Evolutionary conservation across 2,113 vertebrate species (phyloP).

Genomic region (Rana temporaria): DNA sequence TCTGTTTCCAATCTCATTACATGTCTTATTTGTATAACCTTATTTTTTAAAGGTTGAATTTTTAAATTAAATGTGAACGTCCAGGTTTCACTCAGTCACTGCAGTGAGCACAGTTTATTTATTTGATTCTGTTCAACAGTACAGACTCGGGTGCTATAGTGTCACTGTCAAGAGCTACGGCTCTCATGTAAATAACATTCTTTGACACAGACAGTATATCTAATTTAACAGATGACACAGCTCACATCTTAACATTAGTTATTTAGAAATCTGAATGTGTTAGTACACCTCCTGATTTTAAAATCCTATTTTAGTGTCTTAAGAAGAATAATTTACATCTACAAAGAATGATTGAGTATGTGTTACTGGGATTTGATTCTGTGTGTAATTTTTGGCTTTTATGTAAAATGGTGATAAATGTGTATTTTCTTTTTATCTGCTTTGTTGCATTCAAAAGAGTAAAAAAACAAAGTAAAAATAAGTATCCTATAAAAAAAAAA

Average conservation of each 20-base stretch:
- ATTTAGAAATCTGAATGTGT: conserved; percentile 20
- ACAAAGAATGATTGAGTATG: not conserved
- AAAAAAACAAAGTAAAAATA: too few species aligned
- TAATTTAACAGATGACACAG: conserved; percentile 28
- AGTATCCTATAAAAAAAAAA: too few species aligned
- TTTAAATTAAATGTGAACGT: conserved; percentile 55
- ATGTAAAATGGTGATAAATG: too few species aligned
- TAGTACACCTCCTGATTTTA: conserved; percentile 9
- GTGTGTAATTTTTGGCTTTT: too few species aligned
- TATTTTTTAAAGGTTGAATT: conserved; percentile 56
- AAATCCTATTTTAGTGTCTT: not conserved
- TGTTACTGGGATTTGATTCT: too few species aligned
- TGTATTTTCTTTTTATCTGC: too few species aligned
- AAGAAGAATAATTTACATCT: not conserved
- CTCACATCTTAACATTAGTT: conserved; percentile 41
- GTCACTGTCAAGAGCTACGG: conserved; percentile 21
- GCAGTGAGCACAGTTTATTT: conserved; percentile 42
- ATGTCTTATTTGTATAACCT: conserved; percentile 58
- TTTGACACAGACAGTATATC: conserved; percentile 42
- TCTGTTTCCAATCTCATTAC: conserved; percentile 58
- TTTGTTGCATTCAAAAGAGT: too few species aligned
- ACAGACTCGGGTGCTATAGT: conserved; percentile 20
- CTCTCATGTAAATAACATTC: conserved; percentile 49
- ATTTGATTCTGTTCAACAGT: conserved; percentile 47
- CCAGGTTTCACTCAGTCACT: conserved; percentile 43